Percentiles rank a stretch among this genome's conserved stretches.
These are phyloP conservation scores for Henricia sp. DNA, from an alignment of 53 echinoderm and acorn worm species.

Conservation along the genomic window DNA sequence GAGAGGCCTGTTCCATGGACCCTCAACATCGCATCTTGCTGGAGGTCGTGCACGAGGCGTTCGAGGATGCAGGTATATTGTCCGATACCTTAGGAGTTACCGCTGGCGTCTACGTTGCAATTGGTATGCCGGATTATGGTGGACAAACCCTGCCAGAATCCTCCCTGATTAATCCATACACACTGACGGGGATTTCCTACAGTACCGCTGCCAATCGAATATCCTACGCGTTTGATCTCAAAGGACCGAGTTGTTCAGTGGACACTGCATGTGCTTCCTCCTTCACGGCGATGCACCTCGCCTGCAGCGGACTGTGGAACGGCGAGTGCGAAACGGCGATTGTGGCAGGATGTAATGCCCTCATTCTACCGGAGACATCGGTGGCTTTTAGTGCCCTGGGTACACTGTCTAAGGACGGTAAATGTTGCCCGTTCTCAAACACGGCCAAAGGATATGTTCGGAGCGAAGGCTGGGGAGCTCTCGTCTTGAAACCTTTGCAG, in stretches of 20 bases:
- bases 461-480: conserved; percentile 86
- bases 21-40: conserved; percentile 86
- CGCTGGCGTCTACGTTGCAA: conserved; percentile 84
- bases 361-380: conserved; percentile 78
- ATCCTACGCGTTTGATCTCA: conserved; percentile 86
- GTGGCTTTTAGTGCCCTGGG: conserved; percentile 86
- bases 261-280: conserved; percentile 92
- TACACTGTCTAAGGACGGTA: conserved; percentile 84
- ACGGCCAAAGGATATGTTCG: conserved; percentile 91
- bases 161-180: conserved; percentile 81
- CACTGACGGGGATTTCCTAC: conserved; percentile 80
- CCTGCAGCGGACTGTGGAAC: conserved; percentile 79
- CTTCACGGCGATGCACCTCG: conserved; percentile 86
- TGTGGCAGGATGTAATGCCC: conserved; percentile 67
- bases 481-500: conserved; percentile 82
- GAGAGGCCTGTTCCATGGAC: conserved; percentile 85
- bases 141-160: conserved; percentile 63
- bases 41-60: conserved; percentile 83
- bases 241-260: conserved; percentile 77
- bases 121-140: conserved; percentile 86
- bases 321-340: conserved; percentile 80
- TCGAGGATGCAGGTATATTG: conserved; percentile 66
- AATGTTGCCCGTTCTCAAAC: conserved; percentile 83
- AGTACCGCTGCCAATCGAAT: conserved; percentile 79
- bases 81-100: conserved; percentile 63